These are phyloP conservation scores for Zaprionus capensis DNA, from an alignment of 1,140 invertebrate genomes.

Conservation along the genomic window DNA sequence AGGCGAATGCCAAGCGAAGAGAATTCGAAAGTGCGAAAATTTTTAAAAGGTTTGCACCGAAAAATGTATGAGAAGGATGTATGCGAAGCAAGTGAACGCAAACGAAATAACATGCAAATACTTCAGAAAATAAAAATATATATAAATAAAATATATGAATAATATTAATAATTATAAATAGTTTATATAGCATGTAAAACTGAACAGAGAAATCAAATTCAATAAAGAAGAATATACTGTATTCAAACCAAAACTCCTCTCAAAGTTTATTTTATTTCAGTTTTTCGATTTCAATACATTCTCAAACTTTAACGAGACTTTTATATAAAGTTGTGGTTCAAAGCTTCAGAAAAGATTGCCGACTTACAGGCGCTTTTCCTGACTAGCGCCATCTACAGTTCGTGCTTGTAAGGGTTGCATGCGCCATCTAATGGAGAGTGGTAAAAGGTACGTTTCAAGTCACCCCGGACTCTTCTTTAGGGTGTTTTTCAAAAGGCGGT, in stretches of 20 bases:
- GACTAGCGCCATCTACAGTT: conserved; percentile 14
- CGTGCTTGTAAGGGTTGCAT: too few species aligned
- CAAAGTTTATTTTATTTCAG: too few species aligned
- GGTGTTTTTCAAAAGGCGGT: too few species aligned
- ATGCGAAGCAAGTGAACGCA: conserved; percentile 2
- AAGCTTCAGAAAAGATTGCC: not conserved
- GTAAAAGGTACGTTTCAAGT: not conserved
- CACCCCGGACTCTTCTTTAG: too few species aligned
- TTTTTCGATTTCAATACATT: too few species aligned
- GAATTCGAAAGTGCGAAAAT: conserved; percentile 25
- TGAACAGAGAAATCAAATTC: conserved; percentile 82
- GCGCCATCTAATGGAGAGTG: conserved; percentile 8
- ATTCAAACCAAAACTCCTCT: conserved; percentile 53
- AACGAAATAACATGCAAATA: conserved; percentile 45
- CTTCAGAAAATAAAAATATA: conserved; percentile 51
- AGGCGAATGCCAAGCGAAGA: conserved; percentile 14
- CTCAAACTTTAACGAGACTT: not conserved
- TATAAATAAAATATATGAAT: conserved; percentile 66
- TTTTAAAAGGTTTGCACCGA: conserved; percentile 30
- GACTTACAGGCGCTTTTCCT: not conserved
- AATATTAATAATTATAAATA: conserved; percentile 73
- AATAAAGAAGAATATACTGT: conserved; percentile 82
- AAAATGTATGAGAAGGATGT: conserved; percentile 2
- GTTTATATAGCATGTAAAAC: conserved; percentile 81
- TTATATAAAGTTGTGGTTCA: not conserved